Evolutionary conservation across 2,113 vertebrate species (phyloP).

Genomic region (Oreochromis niloticus): DNA sequence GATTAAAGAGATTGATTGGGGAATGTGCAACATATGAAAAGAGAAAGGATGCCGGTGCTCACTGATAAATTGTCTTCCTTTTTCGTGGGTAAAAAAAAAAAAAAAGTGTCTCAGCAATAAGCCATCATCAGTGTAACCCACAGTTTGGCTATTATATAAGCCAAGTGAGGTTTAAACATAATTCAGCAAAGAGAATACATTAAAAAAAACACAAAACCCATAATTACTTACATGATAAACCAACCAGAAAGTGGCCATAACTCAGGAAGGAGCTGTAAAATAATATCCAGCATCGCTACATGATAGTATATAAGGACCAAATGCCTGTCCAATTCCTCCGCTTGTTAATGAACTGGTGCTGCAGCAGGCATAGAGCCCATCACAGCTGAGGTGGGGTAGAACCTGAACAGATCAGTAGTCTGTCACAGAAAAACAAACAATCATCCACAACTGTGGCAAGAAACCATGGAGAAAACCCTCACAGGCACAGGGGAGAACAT

Average conservation of each 20-base stretch:
- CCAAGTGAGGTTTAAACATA: not conserved
- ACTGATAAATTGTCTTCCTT: not conserved
- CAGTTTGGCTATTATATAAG: not conserved
- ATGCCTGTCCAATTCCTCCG: not conserved
- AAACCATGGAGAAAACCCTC: not conserved
- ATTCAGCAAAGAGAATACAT: not conserved
- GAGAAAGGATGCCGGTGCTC: not conserved
- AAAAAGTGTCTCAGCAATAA: not conserved
- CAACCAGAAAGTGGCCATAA: not conserved
- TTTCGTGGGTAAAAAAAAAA: not conserved
- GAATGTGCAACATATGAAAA: not conserved
- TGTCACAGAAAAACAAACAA: not conserved
- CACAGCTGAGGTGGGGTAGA: not conserved
- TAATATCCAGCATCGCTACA: not conserved
- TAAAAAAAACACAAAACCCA: not conserved
- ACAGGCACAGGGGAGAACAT: not conserved
- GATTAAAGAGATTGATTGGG: not conserved
- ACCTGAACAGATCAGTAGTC: not conserved
- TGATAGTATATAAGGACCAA: not conserved
- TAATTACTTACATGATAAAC: not conserved
- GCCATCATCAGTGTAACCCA: not conserved
- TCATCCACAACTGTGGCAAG: not conserved
- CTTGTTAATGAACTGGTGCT: not conserved
- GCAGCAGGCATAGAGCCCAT: not conserved
- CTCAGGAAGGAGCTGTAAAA: not conserved